phyloP scores from a whole-genome alignment of 2,113 vertebrate species.

The Leptocoma aspasia region DNA sequence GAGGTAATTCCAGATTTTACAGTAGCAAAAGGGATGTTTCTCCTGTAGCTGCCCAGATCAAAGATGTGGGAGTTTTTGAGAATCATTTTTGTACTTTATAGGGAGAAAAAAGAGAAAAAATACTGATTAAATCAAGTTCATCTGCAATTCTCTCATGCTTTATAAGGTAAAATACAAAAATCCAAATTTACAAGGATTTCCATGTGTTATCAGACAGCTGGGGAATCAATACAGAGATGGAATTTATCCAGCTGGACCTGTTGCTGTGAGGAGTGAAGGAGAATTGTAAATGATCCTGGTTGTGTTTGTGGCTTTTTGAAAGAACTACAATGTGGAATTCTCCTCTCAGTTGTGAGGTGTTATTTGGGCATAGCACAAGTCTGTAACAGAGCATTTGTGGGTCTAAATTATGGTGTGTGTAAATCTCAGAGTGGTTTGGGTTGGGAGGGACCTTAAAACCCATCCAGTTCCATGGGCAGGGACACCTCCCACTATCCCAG shows the following conservation, averaged over 20 bases:
- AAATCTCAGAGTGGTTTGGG: neutral
- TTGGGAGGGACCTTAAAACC: neutral
- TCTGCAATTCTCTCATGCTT: neutral
- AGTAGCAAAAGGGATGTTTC: neutral
- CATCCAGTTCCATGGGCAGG: neutral
- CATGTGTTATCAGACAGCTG: neutral
- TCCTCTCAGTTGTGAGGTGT: neutral
- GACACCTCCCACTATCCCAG: neutral
- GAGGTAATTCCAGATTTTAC: neutral
- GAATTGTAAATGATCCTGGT: neutral
- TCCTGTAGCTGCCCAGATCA: neutral
- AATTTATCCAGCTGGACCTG: neutral
- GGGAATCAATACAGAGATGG: neutral
- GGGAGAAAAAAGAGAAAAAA: neutral
- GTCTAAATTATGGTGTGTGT: neutral
- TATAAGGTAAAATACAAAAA: neutral
- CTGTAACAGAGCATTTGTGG: neutral
- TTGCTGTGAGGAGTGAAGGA: neutral
- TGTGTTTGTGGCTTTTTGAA: neutral
- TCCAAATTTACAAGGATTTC: neutral
- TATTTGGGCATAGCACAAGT: neutral
- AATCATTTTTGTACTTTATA: neutral
- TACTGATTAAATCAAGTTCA: neutral
- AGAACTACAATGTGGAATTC: rapidly evolving
- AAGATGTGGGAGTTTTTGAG: neutral